Evolutionary conservation across 2,113 vertebrate species (phyloP).

Genomic region (Dicentrarchus labrax): DNA sequence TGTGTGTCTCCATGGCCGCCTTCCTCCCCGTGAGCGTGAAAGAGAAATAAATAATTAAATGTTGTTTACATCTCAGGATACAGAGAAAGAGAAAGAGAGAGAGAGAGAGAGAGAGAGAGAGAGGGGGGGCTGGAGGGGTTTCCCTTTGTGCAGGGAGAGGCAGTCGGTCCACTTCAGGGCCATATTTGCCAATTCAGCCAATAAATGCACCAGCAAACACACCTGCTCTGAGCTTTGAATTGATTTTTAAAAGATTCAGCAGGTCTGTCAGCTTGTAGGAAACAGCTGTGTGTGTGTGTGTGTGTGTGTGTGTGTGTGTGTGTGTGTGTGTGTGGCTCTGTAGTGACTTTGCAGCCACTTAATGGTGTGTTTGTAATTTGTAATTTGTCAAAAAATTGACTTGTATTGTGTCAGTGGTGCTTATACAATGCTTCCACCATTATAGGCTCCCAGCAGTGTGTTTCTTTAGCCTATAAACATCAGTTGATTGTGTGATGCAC

Average conservation of each 20-base stretch:
- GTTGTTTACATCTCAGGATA: conserved; percentile 72
- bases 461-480: background rate
- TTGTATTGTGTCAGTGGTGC: background rate
- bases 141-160: conserved; percentile 46
- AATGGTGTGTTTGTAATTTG: background rate
- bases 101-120: too few species aligned
- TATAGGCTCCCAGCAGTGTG: too few species aligned
- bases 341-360: background rate
- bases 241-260: background rate
- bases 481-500: background rate
- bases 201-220: background rate
- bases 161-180: background rate
- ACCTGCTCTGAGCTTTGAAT: conserved; percentile 5
- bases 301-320: background rate
- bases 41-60: conserved; percentile 56
- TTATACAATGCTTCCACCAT: background rate
- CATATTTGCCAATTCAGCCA: background rate
- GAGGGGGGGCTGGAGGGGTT: conserved; percentile 1
- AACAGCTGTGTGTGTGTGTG: background rate
- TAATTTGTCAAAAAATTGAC: background rate
- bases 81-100: background rate
- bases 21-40: conserved; percentile 41
- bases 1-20: conserved; percentile 25
- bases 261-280: background rate
- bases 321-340: background rate